Percentiles rank a stretch among this genome's conserved stretches.
Evolutionary conservation across 2,888 invertebrate species (phyloP).

Genomic region (Charanyca ferruginea): DNA sequence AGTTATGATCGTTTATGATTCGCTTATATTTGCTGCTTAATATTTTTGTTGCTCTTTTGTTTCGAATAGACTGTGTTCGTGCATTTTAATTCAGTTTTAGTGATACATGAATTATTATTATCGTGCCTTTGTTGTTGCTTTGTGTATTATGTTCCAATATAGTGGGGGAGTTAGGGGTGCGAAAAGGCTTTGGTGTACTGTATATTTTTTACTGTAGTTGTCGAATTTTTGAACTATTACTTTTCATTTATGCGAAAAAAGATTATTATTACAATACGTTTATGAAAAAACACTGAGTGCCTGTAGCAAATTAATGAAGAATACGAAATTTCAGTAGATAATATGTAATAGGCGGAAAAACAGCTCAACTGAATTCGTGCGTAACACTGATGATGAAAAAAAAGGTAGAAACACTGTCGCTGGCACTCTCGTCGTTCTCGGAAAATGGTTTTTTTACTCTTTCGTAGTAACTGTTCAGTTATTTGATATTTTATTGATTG

Average conservation of each 20-base stretch:
- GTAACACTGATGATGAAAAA: conserved; percentile 8
- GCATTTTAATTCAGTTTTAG: conserved; percentile 88
- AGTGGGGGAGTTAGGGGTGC: conserved; percentile 16
- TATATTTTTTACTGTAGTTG: background rate
- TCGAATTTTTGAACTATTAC: background rate
- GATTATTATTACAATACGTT: background rate
- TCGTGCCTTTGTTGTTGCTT: conserved; percentile 24
- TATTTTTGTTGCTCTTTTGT: conserved; percentile 88
- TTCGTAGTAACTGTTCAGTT: conserved; percentile 8
- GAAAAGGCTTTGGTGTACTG: conserved; percentile 4
- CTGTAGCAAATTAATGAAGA: background rate
- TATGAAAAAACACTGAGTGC: background rate
- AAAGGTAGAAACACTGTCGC: conserved; percentile 1
- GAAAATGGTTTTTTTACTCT: conserved; percentile 13
- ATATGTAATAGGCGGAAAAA: conserved; percentile 13
- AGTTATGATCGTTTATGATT: conserved; percentile 86
- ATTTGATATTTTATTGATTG: conserved; percentile 17
- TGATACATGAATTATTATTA: conserved; percentile 56
- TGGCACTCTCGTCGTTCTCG: conserved; percentile 10
- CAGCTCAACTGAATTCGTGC: conserved; percentile 14
- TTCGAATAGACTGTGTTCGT: conserved; percentile 84
- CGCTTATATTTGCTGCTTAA: conserved; percentile 71
- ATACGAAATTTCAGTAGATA: background rate
- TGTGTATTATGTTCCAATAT: conserved; percentile 15
- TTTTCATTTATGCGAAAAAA: background rate